A percentile compares a stretch with the other conserved stretches of the same genome.
Evolutionary conservation across 2,113 vertebrate species (phyloP).

Genomic region (Archocentrus centrarchus): DNA sequence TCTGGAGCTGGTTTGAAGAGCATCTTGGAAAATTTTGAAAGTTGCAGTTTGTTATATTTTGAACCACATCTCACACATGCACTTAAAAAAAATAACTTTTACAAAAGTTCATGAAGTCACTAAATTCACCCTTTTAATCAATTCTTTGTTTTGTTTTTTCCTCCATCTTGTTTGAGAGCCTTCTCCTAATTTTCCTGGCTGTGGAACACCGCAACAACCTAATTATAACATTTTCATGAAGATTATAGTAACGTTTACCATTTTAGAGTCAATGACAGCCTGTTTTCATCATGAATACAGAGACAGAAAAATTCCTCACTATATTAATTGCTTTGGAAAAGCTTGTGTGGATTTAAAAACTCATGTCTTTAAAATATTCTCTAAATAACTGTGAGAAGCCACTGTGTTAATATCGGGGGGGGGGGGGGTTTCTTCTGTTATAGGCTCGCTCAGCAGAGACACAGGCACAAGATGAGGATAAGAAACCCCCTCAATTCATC

Average conservation of each 20-base stretch:
- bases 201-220: background rate
- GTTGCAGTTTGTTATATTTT: background rate
- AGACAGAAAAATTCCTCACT: background rate
- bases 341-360: background rate
- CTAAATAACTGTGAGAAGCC: background rate
- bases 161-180: background rate
- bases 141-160: rapidly evolving
- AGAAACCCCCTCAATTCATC: constrained; percentile 72
- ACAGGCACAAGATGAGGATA: constrained; percentile 54
- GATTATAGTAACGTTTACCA: background rate
- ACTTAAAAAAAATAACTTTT: too few species aligned
- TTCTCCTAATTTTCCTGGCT: background rate
- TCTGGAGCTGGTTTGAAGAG: background rate
- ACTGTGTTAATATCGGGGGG: background rate
- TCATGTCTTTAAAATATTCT: background rate
- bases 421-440: background rate
- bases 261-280: background rate
- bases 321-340: background rate
- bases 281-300: background rate
- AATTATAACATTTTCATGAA: background rate
- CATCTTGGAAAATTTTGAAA: background rate
- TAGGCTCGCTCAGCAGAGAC: constrained; percentile 73
- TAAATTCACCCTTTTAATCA: background rate
- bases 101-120: background rate
- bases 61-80: background rate